Base-by-base conservation (phyloP, 1,140 invertebrate genomes). In the Sitophilus oryzae region DNA sequence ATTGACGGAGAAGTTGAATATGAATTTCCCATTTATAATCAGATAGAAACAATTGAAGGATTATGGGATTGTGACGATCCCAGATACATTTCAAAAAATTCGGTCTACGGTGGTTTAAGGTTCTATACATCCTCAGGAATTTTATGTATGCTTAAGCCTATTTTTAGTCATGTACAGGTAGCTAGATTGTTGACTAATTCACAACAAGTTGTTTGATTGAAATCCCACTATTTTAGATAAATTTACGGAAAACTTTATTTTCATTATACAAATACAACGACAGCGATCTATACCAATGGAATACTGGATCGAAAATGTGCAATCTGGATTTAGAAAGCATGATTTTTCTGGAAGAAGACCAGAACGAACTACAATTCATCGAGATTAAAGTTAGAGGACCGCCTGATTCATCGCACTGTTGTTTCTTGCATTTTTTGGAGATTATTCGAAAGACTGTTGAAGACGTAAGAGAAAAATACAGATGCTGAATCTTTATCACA, bases 1-100 rank as follows among this genome's bases (percentile, higher is more conserved):
- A 79, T 83, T 21, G 86, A 88, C 41, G 78, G 76, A 20, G 81
- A 83, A 65, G 75, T 86, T 18, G 86, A 89, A 69, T 91, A 85
- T 66, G 89, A 91, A 74, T 88, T 92, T 67, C 88, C 89, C 1
- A 83, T 84, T 63, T 83, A 88, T 60, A 90, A 89, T 70, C 74
- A 86, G 37, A 77, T 83, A 8, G 86, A 89, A 66, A 81, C 82
- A 9, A 68, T 89, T 11, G 80, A 82, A 22, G 85, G 86, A 25
- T 69, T 89, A 16, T 91, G 88, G 88, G 81, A 84, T 58, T 74
- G 78, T 22, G 78, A 82, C 65, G 77, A 82, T 61, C 73, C 77
- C 14, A 68, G 76, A 30, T 82, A 82, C 57, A 48, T 65, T 38
- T 70, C 75, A 34, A 70, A 70, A 18, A 69, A 76, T 44, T 71